Base-by-base conservation (phyloP, 2,113 vertebrate genomes). In the Eulacestoma nigropectus region DNA sequence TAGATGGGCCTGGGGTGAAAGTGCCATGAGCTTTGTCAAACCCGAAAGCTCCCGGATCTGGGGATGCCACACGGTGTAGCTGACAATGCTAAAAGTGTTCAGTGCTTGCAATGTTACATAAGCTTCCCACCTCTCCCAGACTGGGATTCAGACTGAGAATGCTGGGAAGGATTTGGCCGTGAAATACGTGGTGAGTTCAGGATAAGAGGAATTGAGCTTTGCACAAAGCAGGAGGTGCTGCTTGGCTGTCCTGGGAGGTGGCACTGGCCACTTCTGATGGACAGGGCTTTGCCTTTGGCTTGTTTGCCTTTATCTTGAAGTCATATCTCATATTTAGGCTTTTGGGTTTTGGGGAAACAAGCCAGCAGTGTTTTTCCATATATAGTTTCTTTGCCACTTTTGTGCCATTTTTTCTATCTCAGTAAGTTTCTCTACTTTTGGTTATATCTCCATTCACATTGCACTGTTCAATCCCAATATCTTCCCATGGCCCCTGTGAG, bases 1-100 rank as follows among this genome's bases (percentile, higher is more conserved):
- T 92, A 81, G 87, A 96, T 97, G 94, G 96, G 87, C 94, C 96
- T 70, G 73, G 81, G 93, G 77, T 97, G 97, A 69, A 79, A 30
- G 86, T 87, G 94, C 93, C 87, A 57, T 46, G 76, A 85, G 95
- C 91, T 96, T 95, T 97, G 95, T 91, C 93, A 76, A 84, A 74
- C 63, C 60, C 50, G 86, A 76, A 95, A 96, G 53, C 46, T 94
- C 94, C n/a, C 57, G 47, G 55, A 14, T 88, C 76, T 96, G 18
- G 65, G 95, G 91, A 89, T 96, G 96, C 93, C 77, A 21, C 92
- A 16, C 77, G 67, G 87, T 85, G 70, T 84, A 81, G 68, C 73
- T 96, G 92, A 89, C 89, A 91, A 65, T 75, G 15, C 85, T 94
- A 2, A 29, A 75, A 89, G 70, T 97, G 88, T 96, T 96, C 78